A percentile compares a stretch with the other conserved stretches of the same genome.
These are phyloP conservation scores for Anhinga rufa DNA, from an alignment of 2,113 vertebrate species.

Conservation along the genomic window DNA sequence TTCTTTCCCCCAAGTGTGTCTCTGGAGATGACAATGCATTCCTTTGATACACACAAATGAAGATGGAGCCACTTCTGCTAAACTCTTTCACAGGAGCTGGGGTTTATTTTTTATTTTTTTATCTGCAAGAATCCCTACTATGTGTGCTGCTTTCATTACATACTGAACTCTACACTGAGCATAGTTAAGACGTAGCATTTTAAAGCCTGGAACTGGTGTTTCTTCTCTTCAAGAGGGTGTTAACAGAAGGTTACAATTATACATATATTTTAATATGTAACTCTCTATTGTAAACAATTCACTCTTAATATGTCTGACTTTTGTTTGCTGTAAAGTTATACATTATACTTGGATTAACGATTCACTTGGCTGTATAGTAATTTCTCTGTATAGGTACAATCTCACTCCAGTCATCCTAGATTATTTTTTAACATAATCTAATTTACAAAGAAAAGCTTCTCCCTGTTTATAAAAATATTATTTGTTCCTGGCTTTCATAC, in stretches of 20 bases:
- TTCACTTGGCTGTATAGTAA: slow-evolving; percentile 35
- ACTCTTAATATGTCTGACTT: slow-evolving; percentile 31
- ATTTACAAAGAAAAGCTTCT: slow-evolving; percentile 1
- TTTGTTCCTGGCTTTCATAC: slow-evolving; percentile 25
- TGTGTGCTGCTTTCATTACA: neutral
- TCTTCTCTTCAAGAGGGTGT: neutral
- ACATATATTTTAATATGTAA: slow-evolving; percentile 64
- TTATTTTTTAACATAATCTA: slow-evolving; percentile 39
- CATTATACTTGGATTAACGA: slow-evolving; percentile 50
- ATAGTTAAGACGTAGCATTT: neutral
- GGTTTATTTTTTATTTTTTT: neutral
- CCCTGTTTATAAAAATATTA: slow-evolving; percentile 32
- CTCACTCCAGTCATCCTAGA: neutral
- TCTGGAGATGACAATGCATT: slow-evolving; percentile 29
- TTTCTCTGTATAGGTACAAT: slow-evolving; percentile 27
- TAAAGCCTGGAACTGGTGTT: neutral
- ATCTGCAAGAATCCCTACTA: neutral
- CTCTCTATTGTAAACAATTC: slow-evolving; percentile 51
- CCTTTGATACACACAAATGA: neutral
- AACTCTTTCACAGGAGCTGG: neutral
- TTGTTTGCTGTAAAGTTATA: slow-evolving; percentile 56
- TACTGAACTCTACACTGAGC: neutral
- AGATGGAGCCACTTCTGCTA: neutral
- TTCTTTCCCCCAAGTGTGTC: neutral
- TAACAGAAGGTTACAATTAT: slow-evolving; percentile 50